Percentiles rank a stretch among this genome's conserved stretches.
phyloP scores from a whole-genome alignment of 2,888 invertebrate genomes.

The Hartigia nigra region DNA sequence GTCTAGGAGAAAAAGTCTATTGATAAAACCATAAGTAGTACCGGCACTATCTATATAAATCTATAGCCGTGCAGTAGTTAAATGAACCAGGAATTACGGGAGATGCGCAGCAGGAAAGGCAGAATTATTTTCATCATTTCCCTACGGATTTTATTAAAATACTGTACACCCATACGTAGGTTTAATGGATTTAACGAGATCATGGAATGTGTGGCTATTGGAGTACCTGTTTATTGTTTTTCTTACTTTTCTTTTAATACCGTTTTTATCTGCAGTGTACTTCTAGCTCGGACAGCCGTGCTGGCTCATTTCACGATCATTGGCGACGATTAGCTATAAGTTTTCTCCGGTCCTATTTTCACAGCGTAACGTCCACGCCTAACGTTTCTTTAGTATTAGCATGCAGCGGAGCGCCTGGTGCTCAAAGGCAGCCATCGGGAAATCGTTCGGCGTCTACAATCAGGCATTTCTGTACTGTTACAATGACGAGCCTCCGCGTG shows the following conservation, averaged over 20 bases:
- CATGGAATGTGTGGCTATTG: not conserved
- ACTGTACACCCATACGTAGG: not conserved
- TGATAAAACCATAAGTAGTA: not conserved
- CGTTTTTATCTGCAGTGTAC: not conserved
- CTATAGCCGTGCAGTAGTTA: not conserved
- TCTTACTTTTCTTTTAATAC: not conserved
- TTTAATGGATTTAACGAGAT: not conserved
- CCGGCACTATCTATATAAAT: not conserved
- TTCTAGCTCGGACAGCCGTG: not conserved
- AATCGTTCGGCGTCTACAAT: conserved; percentile 38
- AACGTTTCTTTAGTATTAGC: conserved; percentile 34
- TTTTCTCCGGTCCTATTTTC: not conserved
- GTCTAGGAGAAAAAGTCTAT: not conserved
- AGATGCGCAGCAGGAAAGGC: not conserved
- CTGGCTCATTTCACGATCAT: not conserved
- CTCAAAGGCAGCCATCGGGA: conserved; percentile 27
- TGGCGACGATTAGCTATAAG: not conserved
- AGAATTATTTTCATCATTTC: not conserved
- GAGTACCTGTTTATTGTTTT: not conserved
- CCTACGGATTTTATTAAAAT: not conserved
- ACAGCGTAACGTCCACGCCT: conserved; percentile 10
- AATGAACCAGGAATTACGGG: not conserved
- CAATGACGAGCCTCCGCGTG: not conserved
- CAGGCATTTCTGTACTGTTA: conserved; percentile 35
- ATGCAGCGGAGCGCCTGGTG: conserved; percentile 32